Conservation (phyloP, 53 echinoderm and acorn worm species). For the Paracentrotus lividus region DNA sequence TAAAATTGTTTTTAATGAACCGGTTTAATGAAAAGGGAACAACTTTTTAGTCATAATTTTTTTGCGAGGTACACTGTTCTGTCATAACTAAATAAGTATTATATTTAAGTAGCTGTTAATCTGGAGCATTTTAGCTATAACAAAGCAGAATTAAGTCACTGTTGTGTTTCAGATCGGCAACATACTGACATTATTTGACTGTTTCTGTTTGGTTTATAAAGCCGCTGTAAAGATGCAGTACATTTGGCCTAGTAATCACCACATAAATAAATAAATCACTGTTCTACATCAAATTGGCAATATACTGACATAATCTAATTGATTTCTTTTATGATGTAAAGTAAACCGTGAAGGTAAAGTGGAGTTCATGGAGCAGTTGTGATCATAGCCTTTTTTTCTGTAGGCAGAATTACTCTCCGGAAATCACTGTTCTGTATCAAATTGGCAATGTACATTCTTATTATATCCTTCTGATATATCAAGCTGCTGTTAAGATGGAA, state of each 20-base stretch:
- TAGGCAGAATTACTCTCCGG: background rate
- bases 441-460: background rate
- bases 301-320: background rate
- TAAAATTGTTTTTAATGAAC: too few species aligned
- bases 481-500: slow-evolving; percentile 86
- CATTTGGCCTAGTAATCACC: slow-evolving; percentile 84
- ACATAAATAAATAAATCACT: background rate
- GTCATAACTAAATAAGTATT: too few species aligned
- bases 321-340: background rate
- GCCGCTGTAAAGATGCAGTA: slow-evolving; percentile 88
- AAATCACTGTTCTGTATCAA: background rate
- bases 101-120: too few species aligned
- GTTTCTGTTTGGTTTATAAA: background rate
- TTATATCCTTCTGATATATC: slow-evolving; percentile 3
- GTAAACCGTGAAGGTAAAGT: slow-evolving; percentile 83
- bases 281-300: slow-evolving; percentile 44
- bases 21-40: too few species aligned
- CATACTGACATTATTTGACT: background rate
- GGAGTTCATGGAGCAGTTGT: slow-evolving; percentile 91
- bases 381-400: slow-evolving; percentile 76
- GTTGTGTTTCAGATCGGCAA: slow-evolving; percentile 32
- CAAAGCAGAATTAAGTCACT: too few species aligned
- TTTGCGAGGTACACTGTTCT: too few species aligned
- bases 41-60: too few species aligned
- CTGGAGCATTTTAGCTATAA: too few species aligned